Conservation (phyloP, 1,140 invertebrate genomes). For the Aradophagus sp. region DNA sequence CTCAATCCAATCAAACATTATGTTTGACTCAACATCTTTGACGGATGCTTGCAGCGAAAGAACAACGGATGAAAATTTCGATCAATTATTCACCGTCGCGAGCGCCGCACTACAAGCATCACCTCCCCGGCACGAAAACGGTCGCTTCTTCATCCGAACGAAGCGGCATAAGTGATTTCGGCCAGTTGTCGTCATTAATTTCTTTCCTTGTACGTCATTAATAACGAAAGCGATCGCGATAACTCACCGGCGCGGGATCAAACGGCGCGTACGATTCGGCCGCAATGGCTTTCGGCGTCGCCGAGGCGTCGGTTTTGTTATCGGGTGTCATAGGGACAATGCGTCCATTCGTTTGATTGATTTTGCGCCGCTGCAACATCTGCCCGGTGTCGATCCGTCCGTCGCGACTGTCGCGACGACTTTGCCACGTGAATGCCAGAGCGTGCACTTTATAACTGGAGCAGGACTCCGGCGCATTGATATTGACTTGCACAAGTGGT, state of each 20-base stretch:
- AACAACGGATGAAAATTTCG: too few species aligned
- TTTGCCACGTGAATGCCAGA: conserved; percentile 46
- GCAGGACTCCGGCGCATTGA: conserved; percentile 25
- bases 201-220: conserved; percentile 18
- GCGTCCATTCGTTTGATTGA: conserved; percentile 46
- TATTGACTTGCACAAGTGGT: conserved; percentile 29
- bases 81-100: not conserved
- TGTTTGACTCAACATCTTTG: too few species aligned
- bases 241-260: not conserved
- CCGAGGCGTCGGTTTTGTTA: conserved; percentile 18
- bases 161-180: conserved; percentile 6
- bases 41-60: too few species aligned
- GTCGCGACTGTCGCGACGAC: conserved; percentile 37
- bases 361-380: conserved; percentile 35
- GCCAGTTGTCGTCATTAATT: conserved; percentile 15
- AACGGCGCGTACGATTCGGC: conserved; percentile 7
- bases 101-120: too few species aligned
- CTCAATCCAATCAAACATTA: too few species aligned
- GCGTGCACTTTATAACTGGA: conserved; percentile 46
- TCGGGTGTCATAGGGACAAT: conserved; percentile 25
- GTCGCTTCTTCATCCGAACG: conserved; percentile 1
- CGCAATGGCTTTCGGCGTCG: conserved; percentile 20
- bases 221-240: conserved; percentile 1
- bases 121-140: conserved; percentile 3
- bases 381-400: conserved; percentile 33